These are phyloP conservation scores for Oreortyx pictus DNA, from an alignment of 2,797 vertebrate genomes.

Conservation along the genomic window DNA sequence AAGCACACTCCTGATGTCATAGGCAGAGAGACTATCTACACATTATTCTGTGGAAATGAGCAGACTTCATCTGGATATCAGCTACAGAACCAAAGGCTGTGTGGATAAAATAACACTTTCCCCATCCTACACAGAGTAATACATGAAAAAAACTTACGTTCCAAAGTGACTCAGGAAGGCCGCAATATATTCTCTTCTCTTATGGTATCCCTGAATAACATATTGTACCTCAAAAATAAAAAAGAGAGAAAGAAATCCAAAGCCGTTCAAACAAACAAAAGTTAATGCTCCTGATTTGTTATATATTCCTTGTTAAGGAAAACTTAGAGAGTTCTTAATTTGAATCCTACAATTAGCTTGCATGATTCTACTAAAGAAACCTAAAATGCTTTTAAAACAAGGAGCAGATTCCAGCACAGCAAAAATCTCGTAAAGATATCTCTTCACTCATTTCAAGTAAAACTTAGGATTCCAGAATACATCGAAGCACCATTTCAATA, in stretches of 20 bases:
- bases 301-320: slow-evolving; percentile 18
- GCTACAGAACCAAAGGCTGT: background rate
- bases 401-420: background rate
- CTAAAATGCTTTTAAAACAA: slow-evolving; percentile 7
- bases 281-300: slow-evolving; percentile 13
- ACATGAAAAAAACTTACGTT: slow-evolving; percentile 86
- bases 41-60: background rate
- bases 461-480: background rate
- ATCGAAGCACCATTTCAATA: background rate
- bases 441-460: background rate
- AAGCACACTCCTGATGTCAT: background rate
- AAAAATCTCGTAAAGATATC: background rate
- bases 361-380: background rate
- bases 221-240: slow-evolving; percentile 90
- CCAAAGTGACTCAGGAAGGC: slow-evolving; percentile 99
- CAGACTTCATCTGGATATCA: background rate
- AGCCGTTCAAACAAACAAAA: slow-evolving; percentile 1
- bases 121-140: background rate
- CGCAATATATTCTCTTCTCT: slow-evolving; percentile 97
- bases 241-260: background rate
- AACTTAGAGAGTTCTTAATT: background rate
- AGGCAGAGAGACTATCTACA: background rate
- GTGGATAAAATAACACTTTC: background rate
- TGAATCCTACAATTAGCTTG: background rate
- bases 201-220: slow-evolving; percentile 98